Percentiles rank a stretch among this genome's conserved stretches.
Conservation (phyloP, 2,888 invertebrate species). For the Bellardia pandia region DNA sequence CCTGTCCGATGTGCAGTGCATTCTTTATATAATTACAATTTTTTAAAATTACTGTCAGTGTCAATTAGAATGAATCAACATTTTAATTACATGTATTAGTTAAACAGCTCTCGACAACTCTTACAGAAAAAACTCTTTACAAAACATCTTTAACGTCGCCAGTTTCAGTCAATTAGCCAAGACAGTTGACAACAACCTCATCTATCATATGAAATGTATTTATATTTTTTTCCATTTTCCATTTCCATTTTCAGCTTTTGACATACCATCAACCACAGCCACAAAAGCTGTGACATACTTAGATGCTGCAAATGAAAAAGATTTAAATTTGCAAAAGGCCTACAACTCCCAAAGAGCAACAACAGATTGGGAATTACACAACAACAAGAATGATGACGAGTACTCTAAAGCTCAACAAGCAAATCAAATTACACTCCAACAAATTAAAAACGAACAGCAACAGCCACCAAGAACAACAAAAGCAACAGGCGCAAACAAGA, state of each 20-base stretch:
- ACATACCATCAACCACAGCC: conserved; percentile 17
- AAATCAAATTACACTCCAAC: conserved; percentile 73
- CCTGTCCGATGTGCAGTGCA: too few species aligned
- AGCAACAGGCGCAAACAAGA: conserved; percentile 29
- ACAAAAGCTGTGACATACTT: background rate
- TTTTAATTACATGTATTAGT: conserved; percentile 46
- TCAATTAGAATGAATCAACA: background rate
- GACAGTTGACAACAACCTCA: background rate
- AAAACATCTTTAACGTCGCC: conserved; percentile 12
- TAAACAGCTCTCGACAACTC: conserved; percentile 3
- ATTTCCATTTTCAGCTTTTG: conserved; percentile 33
- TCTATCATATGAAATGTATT: conserved; percentile 36
- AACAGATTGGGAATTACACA: conserved; percentile 12
- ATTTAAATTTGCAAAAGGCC: conserved; percentile 59
- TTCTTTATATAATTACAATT: too few species aligned
- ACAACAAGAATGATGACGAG: conserved; percentile 50
- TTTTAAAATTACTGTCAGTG: background rate
- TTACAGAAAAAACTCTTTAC: background rate
- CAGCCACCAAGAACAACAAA: background rate
- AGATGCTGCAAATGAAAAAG: conserved; percentile 47
- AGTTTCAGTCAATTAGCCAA: conserved; percentile 44
- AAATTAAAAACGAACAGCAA: conserved; percentile 65
- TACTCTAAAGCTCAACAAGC: conserved; percentile 73
- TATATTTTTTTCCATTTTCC: background rate
- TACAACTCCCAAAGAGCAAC: conserved; percentile 32